A percentile compares a stretch with the other conserved stretches of the same genome.
Evolutionary conservation across 1,140 invertebrate genomes (phyloP).

Genomic region (Sinonovacula constricta): DNA sequence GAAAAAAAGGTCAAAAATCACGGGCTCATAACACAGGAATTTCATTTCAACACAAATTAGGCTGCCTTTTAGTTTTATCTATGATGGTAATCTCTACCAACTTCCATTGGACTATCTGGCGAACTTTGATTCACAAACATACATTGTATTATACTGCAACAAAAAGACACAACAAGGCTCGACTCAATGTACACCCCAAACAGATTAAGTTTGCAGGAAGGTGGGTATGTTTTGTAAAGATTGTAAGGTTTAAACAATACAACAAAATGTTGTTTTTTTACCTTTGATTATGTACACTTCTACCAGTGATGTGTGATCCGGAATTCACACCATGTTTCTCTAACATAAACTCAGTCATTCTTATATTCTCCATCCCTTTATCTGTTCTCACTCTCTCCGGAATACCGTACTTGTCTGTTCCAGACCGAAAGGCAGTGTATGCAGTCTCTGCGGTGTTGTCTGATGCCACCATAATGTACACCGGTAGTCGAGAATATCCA

Average conservation of each 20-base stretch:
- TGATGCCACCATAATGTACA: not conserved
- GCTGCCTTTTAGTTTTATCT: too few species aligned
- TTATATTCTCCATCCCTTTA: constrained; percentile 5
- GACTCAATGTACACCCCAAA: too few species aligned
- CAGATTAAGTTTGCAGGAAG: too few species aligned
- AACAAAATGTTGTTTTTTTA: not conserved
- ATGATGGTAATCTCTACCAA: too few species aligned
- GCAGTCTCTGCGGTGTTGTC: constrained; percentile 4
- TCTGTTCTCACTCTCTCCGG: constrained; percentile 8
- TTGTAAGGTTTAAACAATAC: not conserved
- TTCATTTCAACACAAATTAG: too few species aligned
- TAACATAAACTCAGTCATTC: not conserved
- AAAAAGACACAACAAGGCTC: too few species aligned
- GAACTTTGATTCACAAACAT: too few species aligned
- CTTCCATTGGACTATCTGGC: too few species aligned
- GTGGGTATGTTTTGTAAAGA: too few species aligned
- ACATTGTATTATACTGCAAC: too few species aligned
- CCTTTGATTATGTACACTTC: constrained; percentile 7
- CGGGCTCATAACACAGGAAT: too few species aligned
- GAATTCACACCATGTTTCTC: not conserved
- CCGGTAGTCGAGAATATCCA: not conserved
- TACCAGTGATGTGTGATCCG: not conserved
- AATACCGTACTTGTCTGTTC: not conserved
- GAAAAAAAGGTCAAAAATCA: too few species aligned
- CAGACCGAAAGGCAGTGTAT: not conserved